Base-by-base conservation (phyloP, 2,888 invertebrate species). In the Eudemis profundana region DNA sequence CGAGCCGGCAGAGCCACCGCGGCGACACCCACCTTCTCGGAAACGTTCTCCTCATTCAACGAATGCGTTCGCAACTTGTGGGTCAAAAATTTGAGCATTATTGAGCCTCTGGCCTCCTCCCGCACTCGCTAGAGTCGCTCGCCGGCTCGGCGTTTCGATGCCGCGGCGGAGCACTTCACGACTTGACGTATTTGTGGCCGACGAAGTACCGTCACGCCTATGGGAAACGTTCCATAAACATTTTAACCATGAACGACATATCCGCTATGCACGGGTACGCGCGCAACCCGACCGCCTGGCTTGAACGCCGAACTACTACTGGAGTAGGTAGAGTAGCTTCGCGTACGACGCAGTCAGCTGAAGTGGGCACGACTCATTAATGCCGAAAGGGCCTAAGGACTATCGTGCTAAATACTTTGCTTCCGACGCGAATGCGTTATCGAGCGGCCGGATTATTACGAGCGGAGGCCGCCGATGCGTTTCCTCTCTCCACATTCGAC, bases 61-160 rank as follows among this genome's bases (percentile, higher is more conserved):
- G 96, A 96, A 92, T 96, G 96, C 87, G 96, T 95, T 93, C 95
- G 95, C 89, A 96, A 93, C 93, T 96, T 96, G 92, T 96, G 95
- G 81, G 96, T 96, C 85, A 96, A 94, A 93, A 96, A 96, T 93
- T 96, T 96, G 93, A 96, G 95, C 96, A 96, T 96, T 94, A 94
- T 95, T 94, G 93, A 84, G 84, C 84, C 86, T 83, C 90, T 85
- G 85, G 70, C 68, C 67, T 68, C 70, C 69, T 56, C 42, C 27
- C 70, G 72, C 72, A 72, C 70, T 73, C 71, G 67, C 72, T 69
- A 67, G 70, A 74, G 70, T 69, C 60, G 73, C 74, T 68, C 74
- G 59, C 71, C 70, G 70, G 70, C 70, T 71, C 17, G 29, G 38
- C 44, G 61, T 12, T 23, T 21, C 56, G 56, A 21, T 44, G 46